Base-by-base conservation (phyloP, 2,113 vertebrate genomes). In the Cyprinodon variegatus region DNA sequence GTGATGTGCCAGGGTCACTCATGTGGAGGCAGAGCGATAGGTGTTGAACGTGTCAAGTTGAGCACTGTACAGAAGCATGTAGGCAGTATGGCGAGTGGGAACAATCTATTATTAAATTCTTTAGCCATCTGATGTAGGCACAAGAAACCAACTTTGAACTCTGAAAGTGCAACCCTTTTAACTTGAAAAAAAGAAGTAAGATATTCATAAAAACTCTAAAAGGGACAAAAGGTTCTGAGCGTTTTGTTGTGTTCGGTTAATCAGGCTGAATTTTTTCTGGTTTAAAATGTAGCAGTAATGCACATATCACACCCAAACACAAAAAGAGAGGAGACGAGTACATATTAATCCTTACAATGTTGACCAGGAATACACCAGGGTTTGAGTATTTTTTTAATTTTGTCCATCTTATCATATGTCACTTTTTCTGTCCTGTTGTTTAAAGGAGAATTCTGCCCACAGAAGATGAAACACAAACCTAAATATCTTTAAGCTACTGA, bases 11-110 rank as follows among this genome's bases (percentile, higher is more conserved):
- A 72, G 89, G 82, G 78, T 84, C 73, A 78, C 68, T 65, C 57
- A 67, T 85, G 84, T 77, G 78, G 74, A 72, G 84, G 76, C 72
- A 83, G 61, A 36, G 78, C 11, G 65, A 74, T 81, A 11, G 74
- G 71, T 76, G 74, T 76, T 81, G 72, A 87, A 76, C 81, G 78
- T 72, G 79, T 70, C 70, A 89, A 61, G 48, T 68, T 77, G 71
- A 65, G 36, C 8, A 3, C 29, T 22, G n/a, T 22, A 15, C 75
- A 70, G 69, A 70, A 74, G 40, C 4, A 83, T 71, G 83, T 82
- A 62, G 82, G 80, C 72, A 22, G 68, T 4, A 68, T 68, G 71
- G 67, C 37, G 53, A 72, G 75, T 59, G 61, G 22, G 65, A 76
- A 77, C 64, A 43, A 40, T 36, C 48, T 41, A 20, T 14, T 3